Evolutionary conservation across 2,113 vertebrate genomes (phyloP), one percentile per base, ranked within the genome.

Genomic region (Siniperca chuatsi): DNA sequence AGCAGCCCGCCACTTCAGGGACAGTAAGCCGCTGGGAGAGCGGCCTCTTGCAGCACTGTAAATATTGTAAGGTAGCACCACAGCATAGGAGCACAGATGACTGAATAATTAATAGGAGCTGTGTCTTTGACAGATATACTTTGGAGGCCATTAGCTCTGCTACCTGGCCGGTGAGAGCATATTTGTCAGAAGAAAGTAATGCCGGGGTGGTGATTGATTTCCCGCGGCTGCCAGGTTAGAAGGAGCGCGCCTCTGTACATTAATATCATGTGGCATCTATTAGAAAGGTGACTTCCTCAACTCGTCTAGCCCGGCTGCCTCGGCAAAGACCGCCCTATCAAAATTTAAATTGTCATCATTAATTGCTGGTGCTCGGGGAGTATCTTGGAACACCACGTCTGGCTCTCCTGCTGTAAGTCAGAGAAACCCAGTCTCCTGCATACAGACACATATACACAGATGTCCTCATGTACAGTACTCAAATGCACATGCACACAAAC

Each of bases 21-120:
- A 87, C 79, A 8, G 54, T 46, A 58, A 71, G 62, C 75, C 80
- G 52, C 25, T 44, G 75, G 87, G 83, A 89, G 71, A 88, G 79
- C 13, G 35, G 83, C 52, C 83, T 88, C 79, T 75, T 64, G 75
- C 84, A 81, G 78, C 87, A 89, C 84, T 85, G 93, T 94, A 94
- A 93, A 95, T 94, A 95, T 92, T 91, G 89, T 85, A 93, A 87
- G 86, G 85, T 90, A 87, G 90, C 92, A 74, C 90, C 69, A 50
- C 81, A 81, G 90, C 90, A 89, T 72, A 57, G 84, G 62, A 89
- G 75, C 83, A 78, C 83, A 85, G 82, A 84, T 88, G 92, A 95
- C 89, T 96, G 88, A 95, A 96, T 96, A 95, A 96, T 95, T 96
- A 93, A 95, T 96, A 93, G 81, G 80, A 81, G 84, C 72, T 72